Base-by-base conservation (phyloP, 2,888 invertebrate genomes). In the Acleris sparsana region DNA sequence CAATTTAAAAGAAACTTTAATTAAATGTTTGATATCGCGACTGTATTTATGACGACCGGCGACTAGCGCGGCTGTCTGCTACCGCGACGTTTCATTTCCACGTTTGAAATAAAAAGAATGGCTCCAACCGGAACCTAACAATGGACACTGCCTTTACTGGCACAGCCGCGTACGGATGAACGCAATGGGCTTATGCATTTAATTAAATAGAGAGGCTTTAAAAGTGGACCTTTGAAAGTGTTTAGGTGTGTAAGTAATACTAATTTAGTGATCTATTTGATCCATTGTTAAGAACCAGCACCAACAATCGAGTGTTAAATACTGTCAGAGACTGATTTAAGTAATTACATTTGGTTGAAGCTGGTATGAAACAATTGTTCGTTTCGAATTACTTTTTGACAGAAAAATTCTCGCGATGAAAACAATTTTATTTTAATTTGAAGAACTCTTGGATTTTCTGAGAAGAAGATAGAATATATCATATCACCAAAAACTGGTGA, bases 1-100 rank as follows among this genome's bases (percentile, higher is more conserved):
- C 70, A 75, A 74, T 85, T 82, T 75, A 80, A 84, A 84, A 83
- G 81, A 84, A 88, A 87, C 81, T 88, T 88, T 87, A 88, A 88
- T 88, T 85, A 88, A 85, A 84, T 78, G 76, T 75, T 77, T 75
- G 75, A 75, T 73, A 73, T 76, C 73, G 73, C 60, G 53, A 69
- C 70, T 73, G 77, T 80, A 80, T 82, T 81, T 83, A 82, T 77
- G 79, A 75, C 73, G 73, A 72, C 71, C 73, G 73, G 69, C 68
- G 68, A 63, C 67, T 69, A 75, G 74, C 76, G 72, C 57, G 43
- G 55, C 52, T 64, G 68, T 64, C 68, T 57, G 7, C 60, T 69
- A 66, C 53, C 61, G 69, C 69, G 73, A 73, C 76, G 71, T 71
- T 80, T 76, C 78, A 79, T 82, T 84, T 83, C 80, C 72, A 70